Base-by-base conservation (phyloP, 2,888 invertebrate genomes). In the Rhingia rostrata region DNA sequence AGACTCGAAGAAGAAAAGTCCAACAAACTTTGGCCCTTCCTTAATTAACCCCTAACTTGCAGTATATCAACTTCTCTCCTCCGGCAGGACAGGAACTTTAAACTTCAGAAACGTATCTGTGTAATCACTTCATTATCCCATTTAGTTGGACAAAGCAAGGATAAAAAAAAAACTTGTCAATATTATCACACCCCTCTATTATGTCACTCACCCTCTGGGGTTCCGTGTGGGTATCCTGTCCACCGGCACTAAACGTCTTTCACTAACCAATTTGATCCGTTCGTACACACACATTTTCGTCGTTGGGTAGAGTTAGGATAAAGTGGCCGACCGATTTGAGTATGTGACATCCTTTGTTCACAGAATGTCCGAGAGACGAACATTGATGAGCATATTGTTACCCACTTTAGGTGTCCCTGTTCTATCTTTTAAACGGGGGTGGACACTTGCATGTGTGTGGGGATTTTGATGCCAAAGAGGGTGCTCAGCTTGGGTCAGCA, bases 91-190 rank as follows among this genome's bases (percentile, higher is more conserved):
- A 51, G 60, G 32, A 39, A 78, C 78, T 83, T 83, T 83, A 74
- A 83, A 83, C 73, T 83, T 79, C 69, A 74, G 67, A 56, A 83
- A 69, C 83, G 83, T 83, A 83, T 78, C 83, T 78, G 73, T 83
- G 83, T 83, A 83, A 83, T 83, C 83, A 83, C 83, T 83, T 83
- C 78, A 83, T 83, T 83, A 83, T 83, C 83, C 83, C 83, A 83
- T 83, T 83, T 78, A 74, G 73, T 56, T 39, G 79, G 58, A 79
- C 67, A 73, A 73, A 83, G 22, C 22, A 72, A 83, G 39, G 39
- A 32, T 6, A 43, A 63, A 83, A 73, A 22, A 22, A 22, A 22
- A n/a, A n/a, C n/a, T 22, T 22, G 22, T 22, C 22, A 22, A 22
- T 22, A 83, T 83, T 83, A 83, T 78, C 83, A 69, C 83, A 79